Evolutionary conservation across 2,797 vertebrate species (phyloP).

Genomic region (Lagocephalus sceleratus): DNA sequence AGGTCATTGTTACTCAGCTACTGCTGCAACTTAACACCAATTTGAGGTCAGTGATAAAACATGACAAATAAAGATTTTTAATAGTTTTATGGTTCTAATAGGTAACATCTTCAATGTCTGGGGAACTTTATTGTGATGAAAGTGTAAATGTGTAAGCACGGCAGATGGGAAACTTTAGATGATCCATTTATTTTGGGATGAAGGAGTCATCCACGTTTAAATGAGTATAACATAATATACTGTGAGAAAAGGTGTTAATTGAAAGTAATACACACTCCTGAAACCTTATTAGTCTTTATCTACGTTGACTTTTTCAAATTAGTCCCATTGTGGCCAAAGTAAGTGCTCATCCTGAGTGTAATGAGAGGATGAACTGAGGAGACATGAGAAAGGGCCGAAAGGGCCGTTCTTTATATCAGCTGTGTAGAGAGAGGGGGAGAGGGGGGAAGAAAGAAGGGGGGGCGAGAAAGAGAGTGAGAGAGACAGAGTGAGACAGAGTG

Average conservation of each 20-base stretch:
- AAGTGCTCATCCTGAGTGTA: not conserved
- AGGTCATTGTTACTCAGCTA: slow-evolving; percentile 21
- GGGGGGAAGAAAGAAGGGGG: too few species aligned
- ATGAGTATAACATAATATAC: slow-evolving; percentile 5
- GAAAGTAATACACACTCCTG: slow-evolving; percentile 8
- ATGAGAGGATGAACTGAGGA: not conserved
- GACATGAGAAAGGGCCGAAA: not conserved
- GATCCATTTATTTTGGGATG: slow-evolving; percentile 26
- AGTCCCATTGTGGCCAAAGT: not conserved
- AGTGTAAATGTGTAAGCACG: too few species aligned
- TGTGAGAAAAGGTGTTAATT: not conserved
- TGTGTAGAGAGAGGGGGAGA: not conserved
- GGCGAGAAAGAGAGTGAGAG: too few species aligned
- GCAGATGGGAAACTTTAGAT: not conserved
- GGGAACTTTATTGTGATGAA: too few species aligned
- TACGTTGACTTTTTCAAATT: slow-evolving; percentile 2
- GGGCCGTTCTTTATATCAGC: not conserved
- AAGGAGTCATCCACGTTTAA: slow-evolving; percentile 7
- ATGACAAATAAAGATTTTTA: too few species aligned
- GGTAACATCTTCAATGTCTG: too few species aligned
- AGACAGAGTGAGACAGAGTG: too few species aligned
- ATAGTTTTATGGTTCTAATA: too few species aligned
- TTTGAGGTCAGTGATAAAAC: too few species aligned
- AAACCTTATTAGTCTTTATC: slow-evolving; percentile 22
- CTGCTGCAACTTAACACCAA: too few species aligned